Base-by-base conservation (phyloP, 2,113 vertebrate genomes). In the Microtus pennsylvanicus region DNA sequence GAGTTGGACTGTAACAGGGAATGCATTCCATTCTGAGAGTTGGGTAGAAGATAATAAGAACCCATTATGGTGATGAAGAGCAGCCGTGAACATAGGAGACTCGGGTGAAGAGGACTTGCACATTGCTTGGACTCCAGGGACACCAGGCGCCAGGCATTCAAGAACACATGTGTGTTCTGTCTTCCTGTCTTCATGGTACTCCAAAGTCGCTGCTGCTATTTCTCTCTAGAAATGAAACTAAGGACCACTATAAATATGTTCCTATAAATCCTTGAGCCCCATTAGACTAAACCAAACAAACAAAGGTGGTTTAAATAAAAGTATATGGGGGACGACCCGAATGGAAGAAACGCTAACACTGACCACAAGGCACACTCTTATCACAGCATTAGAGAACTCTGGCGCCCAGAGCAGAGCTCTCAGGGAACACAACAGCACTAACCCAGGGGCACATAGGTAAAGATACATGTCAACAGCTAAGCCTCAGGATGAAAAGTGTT, bases 261-360 rank as follows among this genome's bases (percentile, higher is more conserved):
- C 38, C 30, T 45, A 63, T 30, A 45, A 24, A 86, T 69, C 38
- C n/a, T 21, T 89, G 61, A 75, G 45, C n/a, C 55, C n/a, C 7
- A 83, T 63, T 24, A 42, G n/a, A 63, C 55, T 24, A 38, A 26
- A 13, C 10, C 33, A 61, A 21, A 90, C 90, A 94, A 93, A 69
- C 21, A 93, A 24, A 90, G 88, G 19, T 19, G 19, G 19, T 87
- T 90, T 88, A 28, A 93, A 65, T 38, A 94, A 90, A 81, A 38
- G 89, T 67, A 26, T 47, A 33, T 50, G 76, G 30, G 76, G 47
- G 45, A 33, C 3, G 13, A 33, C 76, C 14, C 28, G 9, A 7
- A 33, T 50, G 75, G 47, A 74, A 89, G 93, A 80, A 95, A 81
- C 4, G n/a, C 17, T 47, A 75, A 11, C 47, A 11, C 11, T 81